Percentiles rank a stretch among this genome's conserved stretches.
These are phyloP conservation scores for Oxycera nigricornis DNA, from an alignment of 2,888 invertebrate species.

Conservation along the genomic window DNA sequence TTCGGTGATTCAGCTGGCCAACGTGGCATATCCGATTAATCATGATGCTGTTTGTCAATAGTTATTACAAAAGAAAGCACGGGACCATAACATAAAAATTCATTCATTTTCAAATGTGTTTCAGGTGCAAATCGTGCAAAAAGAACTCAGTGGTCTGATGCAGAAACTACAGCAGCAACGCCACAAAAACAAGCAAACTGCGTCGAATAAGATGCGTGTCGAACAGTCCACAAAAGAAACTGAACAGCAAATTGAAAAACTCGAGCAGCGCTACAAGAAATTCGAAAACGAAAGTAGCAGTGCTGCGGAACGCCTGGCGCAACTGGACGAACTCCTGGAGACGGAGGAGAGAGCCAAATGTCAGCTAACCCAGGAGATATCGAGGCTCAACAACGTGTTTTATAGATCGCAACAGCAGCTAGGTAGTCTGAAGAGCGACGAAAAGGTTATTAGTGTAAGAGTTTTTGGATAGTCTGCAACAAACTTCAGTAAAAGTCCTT, in stretches of 20 bases:
- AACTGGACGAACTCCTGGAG: slow-evolving; percentile 59
- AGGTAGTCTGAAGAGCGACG: slow-evolving; percentile 53
- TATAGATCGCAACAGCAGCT: slow-evolving; percentile 58
- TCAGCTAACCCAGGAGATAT: slow-evolving; percentile 54
- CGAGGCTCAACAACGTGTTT: slow-evolving; percentile 54
- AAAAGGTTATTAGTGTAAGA: slow-evolving; percentile 51
- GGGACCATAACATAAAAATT: too few relatives aligned
- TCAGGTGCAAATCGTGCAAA: slow-evolving; percentile 55
- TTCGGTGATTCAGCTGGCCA: too few relatives aligned
- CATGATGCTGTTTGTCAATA: too few relatives aligned
- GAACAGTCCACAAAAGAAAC: slow-evolving; percentile 51
- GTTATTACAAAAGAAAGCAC: too few relatives aligned
- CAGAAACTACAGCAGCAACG: slow-evolving; percentile 56
- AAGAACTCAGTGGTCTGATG: slow-evolving; percentile 56
- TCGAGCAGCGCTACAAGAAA: slow-evolving; percentile 51
- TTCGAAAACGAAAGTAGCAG: slow-evolving; percentile 55
- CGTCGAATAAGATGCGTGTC: slow-evolving; percentile 50
- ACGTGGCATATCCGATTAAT: too few relatives aligned
- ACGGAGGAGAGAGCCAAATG: slow-evolving; percentile 54
- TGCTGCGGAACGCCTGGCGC: slow-evolving; percentile 57
- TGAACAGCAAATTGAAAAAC: slow-evolving; percentile 48
- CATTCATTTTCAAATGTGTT: background rate
- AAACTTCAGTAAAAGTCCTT: background rate
- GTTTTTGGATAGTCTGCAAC: background rate
- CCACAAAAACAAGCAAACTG: slow-evolving; percentile 54